phyloP scores from a whole-genome alignment of 2,113 vertebrate species.

The Zosterops hypoxanthus region DNA sequence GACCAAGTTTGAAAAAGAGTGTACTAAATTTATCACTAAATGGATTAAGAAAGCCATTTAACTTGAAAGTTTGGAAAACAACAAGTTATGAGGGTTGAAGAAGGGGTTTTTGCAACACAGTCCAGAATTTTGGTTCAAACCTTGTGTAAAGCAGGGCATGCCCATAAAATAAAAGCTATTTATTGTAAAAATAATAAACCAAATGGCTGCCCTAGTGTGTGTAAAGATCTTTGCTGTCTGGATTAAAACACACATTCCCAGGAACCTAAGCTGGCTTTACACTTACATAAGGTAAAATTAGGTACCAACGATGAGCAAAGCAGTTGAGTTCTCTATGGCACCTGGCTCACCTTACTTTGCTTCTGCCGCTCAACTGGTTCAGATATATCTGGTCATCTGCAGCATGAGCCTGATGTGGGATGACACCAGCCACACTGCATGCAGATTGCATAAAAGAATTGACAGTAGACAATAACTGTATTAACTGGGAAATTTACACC shows the following conservation, averaged over 20 bases:
- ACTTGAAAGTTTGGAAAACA: neutral
- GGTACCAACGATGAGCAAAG: neutral
- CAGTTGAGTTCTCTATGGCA: neutral
- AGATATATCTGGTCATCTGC: neutral
- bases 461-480: neutral
- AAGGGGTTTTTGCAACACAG: neutral
- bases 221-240: neutral
- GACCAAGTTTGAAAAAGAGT: neutral
- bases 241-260: neutral
- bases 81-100: neutral
- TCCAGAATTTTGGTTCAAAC: neutral
- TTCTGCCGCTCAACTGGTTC: slow-evolving; percentile 18
- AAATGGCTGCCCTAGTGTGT: neutral
- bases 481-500: neutral
- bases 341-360: neutral
- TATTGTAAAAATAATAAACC: neutral
- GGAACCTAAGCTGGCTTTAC: neutral
- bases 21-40: neutral
- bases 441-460: neutral
- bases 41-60: neutral
- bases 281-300: neutral
- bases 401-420: neutral
- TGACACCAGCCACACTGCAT: neutral
- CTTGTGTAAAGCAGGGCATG: neutral
- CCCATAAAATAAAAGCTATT: neutral